Evolutionary conservation across 1,140 invertebrate species (phyloP).

Genomic region (Drosophila parvula): DNA sequence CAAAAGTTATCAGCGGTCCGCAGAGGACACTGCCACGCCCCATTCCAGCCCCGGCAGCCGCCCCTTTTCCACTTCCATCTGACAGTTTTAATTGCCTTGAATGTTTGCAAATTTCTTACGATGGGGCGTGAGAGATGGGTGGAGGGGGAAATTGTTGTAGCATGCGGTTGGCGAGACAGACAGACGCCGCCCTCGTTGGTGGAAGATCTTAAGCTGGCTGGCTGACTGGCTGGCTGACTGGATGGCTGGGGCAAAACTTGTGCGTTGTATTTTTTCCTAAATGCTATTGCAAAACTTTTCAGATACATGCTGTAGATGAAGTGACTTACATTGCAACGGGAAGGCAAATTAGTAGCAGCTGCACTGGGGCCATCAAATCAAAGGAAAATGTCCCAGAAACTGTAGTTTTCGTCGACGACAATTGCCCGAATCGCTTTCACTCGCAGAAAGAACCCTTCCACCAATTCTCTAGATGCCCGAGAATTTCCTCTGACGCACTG

Average conservation of each 20-base stretch:
- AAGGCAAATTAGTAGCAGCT: slow-evolving; percentile 41
- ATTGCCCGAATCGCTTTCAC: slow-evolving; percentile 20
- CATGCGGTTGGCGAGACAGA: slow-evolving; percentile 71
- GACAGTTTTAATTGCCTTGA: slow-evolving; percentile 81
- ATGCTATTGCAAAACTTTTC: slow-evolving; percentile 79
- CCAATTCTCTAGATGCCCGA: neutral
- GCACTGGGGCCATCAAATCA: slow-evolving; percentile 47
- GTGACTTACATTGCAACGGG: slow-evolving; percentile 46
- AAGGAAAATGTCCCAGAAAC: slow-evolving; percentile 9
- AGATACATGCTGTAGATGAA: slow-evolving; percentile 78
- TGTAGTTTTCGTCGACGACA: slow-evolving; percentile 4
- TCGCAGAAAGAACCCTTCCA: neutral
- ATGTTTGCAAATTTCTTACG: slow-evolving; percentile 81
- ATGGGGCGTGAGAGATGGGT: slow-evolving; percentile 17
- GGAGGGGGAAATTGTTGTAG: slow-evolving; percentile 65
- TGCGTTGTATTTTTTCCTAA: slow-evolving; percentile 53
- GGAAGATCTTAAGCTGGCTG: slow-evolving; percentile 56
- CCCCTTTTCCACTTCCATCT: slow-evolving; percentile 52
- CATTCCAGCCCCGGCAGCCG: slow-evolving; percentile 2
- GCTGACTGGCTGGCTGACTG: slow-evolving; percentile 2
- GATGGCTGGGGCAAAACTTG: slow-evolving; percentile 46
- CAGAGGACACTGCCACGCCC: slow-evolving; percentile 26
- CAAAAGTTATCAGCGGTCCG: slow-evolving; percentile 71
- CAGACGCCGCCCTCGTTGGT: slow-evolving; percentile 56
- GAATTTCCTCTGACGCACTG: slow-evolving; percentile 40